Conservation (phyloP, 2,888 invertebrate species). For the Adela reaumurella region DNA sequence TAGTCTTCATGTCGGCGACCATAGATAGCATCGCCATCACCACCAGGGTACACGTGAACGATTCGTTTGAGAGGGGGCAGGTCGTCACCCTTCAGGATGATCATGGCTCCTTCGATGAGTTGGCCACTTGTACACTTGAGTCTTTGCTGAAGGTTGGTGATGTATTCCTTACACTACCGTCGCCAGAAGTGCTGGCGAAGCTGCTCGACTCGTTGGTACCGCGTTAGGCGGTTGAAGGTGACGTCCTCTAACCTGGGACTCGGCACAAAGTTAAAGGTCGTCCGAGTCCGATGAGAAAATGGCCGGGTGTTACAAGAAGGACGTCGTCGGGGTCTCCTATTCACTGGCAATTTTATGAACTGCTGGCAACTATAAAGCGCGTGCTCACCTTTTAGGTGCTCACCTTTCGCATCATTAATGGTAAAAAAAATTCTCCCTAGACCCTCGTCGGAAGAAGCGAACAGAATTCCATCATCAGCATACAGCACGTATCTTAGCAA, state of each 20-base stretch:
- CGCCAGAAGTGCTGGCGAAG: slow-evolving; percentile 6
- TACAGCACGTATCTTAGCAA: too few species aligned
- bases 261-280: slow-evolving; percentile 3
- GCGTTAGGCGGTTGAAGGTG: neutral
- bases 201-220: slow-evolving; percentile 6
- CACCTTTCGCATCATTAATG: too few species aligned
- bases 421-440: too few species aligned
- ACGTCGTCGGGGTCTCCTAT: slow-evolving; percentile 14
- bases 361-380: too few species aligned
- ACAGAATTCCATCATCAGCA: too few species aligned
- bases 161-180: slow-evolving; percentile 4
- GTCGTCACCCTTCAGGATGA: slow-evolving; percentile 12
- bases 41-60: too few species aligned
- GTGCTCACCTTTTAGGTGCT: too few species aligned
- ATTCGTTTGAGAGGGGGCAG: slow-evolving; percentile 11
- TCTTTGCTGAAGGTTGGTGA: slow-evolving; percentile 4
- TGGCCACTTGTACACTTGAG: slow-evolving; percentile 1
- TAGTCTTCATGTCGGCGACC: too few species aligned
- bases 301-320: slow-evolving; percentile 18
- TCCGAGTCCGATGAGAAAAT: slow-evolving; percentile 19
- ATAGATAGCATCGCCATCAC: too few species aligned
- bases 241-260: neutral
- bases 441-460: too few species aligned
- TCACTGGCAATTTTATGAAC: too few species aligned
- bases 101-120: slow-evolving; percentile 7